Conservation (phyloP, 2,113 vertebrate species). For the Spheniscus mendiculus region DNA sequence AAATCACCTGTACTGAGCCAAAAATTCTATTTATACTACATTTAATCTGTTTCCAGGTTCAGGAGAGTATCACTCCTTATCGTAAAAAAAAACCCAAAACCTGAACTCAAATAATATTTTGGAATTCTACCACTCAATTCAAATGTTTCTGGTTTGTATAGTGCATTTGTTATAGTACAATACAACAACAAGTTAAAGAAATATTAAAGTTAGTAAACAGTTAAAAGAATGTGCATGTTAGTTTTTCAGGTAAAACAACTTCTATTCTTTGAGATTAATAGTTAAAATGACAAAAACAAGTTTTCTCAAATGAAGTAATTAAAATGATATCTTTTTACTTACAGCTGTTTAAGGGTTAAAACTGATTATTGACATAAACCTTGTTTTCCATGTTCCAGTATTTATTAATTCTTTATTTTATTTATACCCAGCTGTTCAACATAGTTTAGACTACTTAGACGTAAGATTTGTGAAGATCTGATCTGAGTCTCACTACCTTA, state of each 20-base stretch:
- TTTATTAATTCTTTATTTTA: not conserved
- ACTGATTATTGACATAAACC: not conserved
- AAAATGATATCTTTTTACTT: not conserved
- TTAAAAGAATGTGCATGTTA: not conserved
- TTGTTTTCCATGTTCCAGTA: not conserved
- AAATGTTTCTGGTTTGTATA: not conserved
- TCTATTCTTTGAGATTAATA: not conserved
- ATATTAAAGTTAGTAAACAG: not conserved
- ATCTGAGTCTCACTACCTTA: not conserved
- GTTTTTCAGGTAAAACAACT: not conserved
- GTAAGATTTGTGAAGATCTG: not conserved
- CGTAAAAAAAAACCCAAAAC: not conserved
- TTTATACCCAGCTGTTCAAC: not conserved
- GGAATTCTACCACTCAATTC: not conserved
- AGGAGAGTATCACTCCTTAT: not conserved
- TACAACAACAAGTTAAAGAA: not conserved
- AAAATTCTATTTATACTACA: not conserved
- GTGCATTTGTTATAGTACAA: not conserved
- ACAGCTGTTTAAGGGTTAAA: not conserved
- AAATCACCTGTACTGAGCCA: not conserved
- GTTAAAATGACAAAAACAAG: fast-evolving
- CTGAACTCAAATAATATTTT: not conserved
- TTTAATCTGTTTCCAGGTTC: not conserved
- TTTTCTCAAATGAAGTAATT: not conserved
- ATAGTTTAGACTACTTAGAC: not conserved